Conservation (phyloP, 37 sponge, comb jelly and placozoan genomes). For the Diacarnus erythraeanus region DNA sequence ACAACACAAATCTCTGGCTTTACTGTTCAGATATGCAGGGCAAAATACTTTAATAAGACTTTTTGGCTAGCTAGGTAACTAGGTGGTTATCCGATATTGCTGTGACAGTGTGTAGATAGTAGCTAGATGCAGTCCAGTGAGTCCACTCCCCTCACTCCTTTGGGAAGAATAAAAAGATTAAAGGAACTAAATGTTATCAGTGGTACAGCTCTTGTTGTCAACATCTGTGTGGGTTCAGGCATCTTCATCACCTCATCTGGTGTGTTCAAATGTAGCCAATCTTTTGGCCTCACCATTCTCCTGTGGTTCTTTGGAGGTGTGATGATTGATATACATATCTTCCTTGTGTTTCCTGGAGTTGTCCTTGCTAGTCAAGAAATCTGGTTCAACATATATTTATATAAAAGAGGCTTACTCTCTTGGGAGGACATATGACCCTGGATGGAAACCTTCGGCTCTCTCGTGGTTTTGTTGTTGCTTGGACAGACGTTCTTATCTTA, state of each 20-base stretch:
- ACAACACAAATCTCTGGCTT: no score
- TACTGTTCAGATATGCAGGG: no score
- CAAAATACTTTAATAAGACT: no score
- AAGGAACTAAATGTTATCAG: conserved; percentile 27
- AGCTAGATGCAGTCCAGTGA: no score
- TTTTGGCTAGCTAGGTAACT: no score
- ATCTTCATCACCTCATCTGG: conserved; percentile 76
- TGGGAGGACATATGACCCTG: conserved; percentile 18
- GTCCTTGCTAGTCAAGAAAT: conserved; percentile 41
- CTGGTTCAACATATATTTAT: conserved; percentile 58
- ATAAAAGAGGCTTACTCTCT: conserved; percentile 57
- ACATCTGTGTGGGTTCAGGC: conserved; percentile 76
- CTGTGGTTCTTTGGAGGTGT: conserved; percentile 66
- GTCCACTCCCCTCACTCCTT: no score
- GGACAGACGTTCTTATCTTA: conserved; percentile 42
- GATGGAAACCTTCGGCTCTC: conserved; percentile 24
- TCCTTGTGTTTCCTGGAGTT: conserved; percentile 74
- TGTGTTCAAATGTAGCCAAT: conserved; percentile 42
- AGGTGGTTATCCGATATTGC: no score
- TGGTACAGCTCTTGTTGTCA: conserved; percentile 29
- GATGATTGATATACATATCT: conserved; percentile 55
- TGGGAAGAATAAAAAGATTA: no score
- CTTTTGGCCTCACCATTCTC: conserved; percentile 65
- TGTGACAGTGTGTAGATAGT: no score
- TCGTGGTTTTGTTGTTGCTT: conserved; percentile 53